Conservation (phyloP, 1,140 invertebrate species). For the Aphis gossypii region DNA sequence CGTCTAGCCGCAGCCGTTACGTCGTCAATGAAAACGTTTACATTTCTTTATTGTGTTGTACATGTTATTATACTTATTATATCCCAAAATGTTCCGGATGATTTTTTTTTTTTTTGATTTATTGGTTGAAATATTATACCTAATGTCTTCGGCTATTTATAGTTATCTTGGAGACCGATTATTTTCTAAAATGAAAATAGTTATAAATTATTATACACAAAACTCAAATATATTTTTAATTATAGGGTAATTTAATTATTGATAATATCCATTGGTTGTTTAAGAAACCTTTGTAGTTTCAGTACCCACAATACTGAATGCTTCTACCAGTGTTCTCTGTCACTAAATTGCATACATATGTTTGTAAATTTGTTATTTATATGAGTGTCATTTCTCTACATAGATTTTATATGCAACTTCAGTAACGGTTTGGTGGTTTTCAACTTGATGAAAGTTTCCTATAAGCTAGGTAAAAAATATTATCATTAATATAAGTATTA, state of each 20-base stretch:
- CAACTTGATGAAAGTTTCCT: not conserved
- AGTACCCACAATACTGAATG: not conserved
- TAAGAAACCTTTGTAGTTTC: not conserved
- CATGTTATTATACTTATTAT: not conserved
- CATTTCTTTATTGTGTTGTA: constrained; percentile 17
- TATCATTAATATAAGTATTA: not conserved
- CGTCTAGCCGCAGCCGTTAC: constrained; percentile 21
- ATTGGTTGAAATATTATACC: not conserved
- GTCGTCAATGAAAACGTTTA: not conserved
- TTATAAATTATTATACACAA: not conserved
- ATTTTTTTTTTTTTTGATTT: not conserved
- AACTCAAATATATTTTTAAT: not conserved
- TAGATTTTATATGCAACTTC: not conserved
- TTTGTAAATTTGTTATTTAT: no score
- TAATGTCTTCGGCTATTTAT: not conserved
- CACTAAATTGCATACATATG: not conserved
- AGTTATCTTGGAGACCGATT: not conserved
- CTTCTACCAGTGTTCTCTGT: not conserved
- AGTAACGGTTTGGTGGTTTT: not conserved
- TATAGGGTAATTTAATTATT: not conserved
- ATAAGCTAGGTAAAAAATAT: not conserved
- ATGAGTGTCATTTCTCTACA: not conserved
- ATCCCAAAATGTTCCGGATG: not conserved
- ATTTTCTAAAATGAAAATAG: not conserved
- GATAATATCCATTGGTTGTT: not conserved